Evolutionary conservation across 2,797 vertebrate genomes (phyloP), one percentile per base, ranked within the genome.

Genomic region (Neomorphus geoffroyi): DNA sequence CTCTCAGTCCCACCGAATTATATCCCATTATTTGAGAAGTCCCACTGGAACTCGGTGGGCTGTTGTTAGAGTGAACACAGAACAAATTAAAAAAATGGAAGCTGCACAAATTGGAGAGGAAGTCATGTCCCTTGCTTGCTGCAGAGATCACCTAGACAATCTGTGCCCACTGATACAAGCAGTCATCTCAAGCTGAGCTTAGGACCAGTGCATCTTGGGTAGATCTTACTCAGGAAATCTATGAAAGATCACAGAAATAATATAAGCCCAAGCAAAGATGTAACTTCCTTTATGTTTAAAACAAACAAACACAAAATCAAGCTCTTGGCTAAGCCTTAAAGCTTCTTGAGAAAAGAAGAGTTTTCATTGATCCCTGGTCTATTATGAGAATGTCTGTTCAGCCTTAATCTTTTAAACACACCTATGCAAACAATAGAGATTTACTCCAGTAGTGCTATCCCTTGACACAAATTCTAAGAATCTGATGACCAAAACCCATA

Each of bases 341-440:
- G 24, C 86, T 94, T 82, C 88, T 78, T 50, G 90, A 93, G 90
- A 54, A 80, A 56, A 88, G 81, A 88, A 81, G 45, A 88, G 82
- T 67, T 96, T 95, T 94, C 73, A 92, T 74, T 95, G 94, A 94
- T 93, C 88, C 71, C 67, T n/a, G 23, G 33, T 71, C 86, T 88
- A 88, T 93, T 96, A 85, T 64, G 27, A 88, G 88, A 86, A 94
- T 88, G 82, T 79, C 90, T 89, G 70, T 86, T 92, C 80, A 90
- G 66, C 46, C 62, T 83, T 94, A 94, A 93, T 92, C 88, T 94
- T 93, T 95, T 91, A 94, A 96, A 96, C 43, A 90, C 66, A 72
- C 43, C 80, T 92, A 84, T 90, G 67, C 62, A 95, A 94, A 95
- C 92, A 92, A 82, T 26, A 87, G 50, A 91, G 39, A 86, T 93